Conservation (phyloP, 2,888 invertebrate species). For the Steinernema carpocapsae region DNA sequence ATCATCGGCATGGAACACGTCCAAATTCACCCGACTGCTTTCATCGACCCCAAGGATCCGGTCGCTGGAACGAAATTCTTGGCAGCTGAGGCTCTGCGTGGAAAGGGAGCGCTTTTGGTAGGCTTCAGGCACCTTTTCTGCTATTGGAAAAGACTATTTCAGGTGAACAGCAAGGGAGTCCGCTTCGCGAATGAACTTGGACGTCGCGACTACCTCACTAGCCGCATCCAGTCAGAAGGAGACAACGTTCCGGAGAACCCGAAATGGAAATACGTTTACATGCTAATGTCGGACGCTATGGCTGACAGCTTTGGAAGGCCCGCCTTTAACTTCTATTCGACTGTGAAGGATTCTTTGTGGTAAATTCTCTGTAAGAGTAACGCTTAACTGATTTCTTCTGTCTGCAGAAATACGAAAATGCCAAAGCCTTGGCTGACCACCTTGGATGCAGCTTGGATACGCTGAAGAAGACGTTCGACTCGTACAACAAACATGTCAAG, state of each 20-base stretch:
- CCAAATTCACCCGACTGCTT: conserved; percentile 65
- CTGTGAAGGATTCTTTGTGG: conserved; percentile 66
- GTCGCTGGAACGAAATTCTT: conserved; percentile 65
- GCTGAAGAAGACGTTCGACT: conserved; percentile 52
- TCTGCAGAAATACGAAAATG: conserved; percentile 54
- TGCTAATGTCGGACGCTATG: conserved; percentile 63
- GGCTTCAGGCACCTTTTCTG: too few relatives aligned
- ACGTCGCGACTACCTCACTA: conserved; percentile 65
- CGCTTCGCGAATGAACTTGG: conserved; percentile 68
- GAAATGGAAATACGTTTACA: conserved; percentile 44
- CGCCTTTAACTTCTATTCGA: conserved; percentile 67
- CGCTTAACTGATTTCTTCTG: conserved; percentile 26
- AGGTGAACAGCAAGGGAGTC: conserved; percentile 61
- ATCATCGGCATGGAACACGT: conserved; percentile 66
- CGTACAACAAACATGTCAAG: conserved; percentile 54
- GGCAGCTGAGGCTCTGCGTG: conserved; percentile 68
- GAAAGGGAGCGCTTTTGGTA: conserved; percentile 66
- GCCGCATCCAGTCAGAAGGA: conserved; percentile 53
- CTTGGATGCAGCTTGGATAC: conserved; percentile 45
- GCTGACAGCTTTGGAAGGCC: conserved; percentile 67
- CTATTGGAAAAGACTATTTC: too few relatives aligned
- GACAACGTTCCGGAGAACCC: background rate
- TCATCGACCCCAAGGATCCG: conserved; percentile 67
- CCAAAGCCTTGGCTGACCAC: conserved; percentile 52
- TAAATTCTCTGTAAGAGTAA: conserved; percentile 8